Conservation (phyloP, 2,797 vertebrate species). For the Falco peregrinus region DNA sequence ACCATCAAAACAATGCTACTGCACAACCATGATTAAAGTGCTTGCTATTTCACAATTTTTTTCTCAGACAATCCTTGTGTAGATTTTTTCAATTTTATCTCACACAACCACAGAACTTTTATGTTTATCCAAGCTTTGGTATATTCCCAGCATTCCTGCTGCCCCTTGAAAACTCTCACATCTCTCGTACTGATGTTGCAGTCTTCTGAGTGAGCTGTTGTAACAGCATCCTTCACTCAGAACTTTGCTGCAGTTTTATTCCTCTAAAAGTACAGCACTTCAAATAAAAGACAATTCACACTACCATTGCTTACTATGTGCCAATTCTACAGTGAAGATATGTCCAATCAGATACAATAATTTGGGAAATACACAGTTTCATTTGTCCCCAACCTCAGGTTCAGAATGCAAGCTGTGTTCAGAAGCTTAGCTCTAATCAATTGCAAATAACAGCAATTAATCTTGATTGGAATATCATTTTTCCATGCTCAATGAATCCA, state of each 20-base stretch:
- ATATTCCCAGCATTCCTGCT: background rate
- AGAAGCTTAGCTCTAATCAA: background rate
- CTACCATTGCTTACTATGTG: background rate
- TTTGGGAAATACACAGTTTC: background rate
- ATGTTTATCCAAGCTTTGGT: background rate
- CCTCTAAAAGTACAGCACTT: background rate
- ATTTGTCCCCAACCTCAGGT: background rate
- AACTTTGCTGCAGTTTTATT: background rate
- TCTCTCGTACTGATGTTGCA: background rate
- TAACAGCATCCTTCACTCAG: background rate
- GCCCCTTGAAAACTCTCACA: background rate
- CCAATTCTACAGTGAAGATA: background rate
- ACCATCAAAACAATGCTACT: background rate
- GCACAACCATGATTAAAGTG: background rate
- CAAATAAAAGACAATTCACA: background rate
- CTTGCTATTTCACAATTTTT: background rate
- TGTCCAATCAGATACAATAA: background rate
- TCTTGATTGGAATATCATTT: background rate
- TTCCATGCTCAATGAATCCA: background rate
- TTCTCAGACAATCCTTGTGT: background rate
- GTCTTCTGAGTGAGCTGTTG: background rate
- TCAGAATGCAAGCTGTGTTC: background rate
- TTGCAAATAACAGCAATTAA: background rate
- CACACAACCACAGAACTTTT: background rate
- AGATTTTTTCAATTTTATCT: background rate